Conservation (phyloP, 2,797 vertebrate species). For the Lerista edwardsae region DNA sequence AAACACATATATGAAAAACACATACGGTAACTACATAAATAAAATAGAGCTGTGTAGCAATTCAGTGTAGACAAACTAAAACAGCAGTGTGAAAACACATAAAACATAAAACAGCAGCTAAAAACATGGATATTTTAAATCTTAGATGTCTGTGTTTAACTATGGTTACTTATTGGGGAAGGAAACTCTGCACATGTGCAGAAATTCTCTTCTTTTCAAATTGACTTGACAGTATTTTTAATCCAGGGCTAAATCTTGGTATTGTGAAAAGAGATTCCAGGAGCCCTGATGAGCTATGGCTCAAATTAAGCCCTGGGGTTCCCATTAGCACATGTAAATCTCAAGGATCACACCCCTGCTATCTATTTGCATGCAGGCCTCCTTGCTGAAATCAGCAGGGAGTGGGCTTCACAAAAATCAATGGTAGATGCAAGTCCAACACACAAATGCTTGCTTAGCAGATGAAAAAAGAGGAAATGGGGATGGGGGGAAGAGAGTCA, state of each 20-base stretch:
- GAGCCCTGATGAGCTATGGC: background rate
- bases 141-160: background rate
- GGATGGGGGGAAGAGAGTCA: background rate
- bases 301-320: slow-evolving; percentile 6
- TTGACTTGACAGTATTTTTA: background rate
- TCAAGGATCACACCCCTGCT: background rate
- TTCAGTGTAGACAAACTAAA: too few relatives aligned
- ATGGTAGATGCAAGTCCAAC: rapidly evolving
- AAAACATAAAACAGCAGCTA: background rate
- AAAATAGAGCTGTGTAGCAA: too few relatives aligned
- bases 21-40: too few relatives aligned
- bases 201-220: background rate
- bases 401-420: slow-evolving; percentile 21
- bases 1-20: too few relatives aligned
- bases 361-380: slow-evolving; percentile 2
- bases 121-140: background rate
- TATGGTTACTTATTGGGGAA: background rate
- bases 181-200: background rate
- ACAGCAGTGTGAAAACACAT: background rate
- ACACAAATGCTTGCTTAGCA: background rate
- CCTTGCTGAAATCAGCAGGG: background rate
- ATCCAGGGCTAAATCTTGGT: background rate
- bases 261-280: background rate
- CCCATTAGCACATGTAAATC: background rate
- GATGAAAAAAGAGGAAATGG: background rate